Conservation (phyloP, 2,113 vertebrate genomes). For the Pelodiscus sinensis region DNA sequence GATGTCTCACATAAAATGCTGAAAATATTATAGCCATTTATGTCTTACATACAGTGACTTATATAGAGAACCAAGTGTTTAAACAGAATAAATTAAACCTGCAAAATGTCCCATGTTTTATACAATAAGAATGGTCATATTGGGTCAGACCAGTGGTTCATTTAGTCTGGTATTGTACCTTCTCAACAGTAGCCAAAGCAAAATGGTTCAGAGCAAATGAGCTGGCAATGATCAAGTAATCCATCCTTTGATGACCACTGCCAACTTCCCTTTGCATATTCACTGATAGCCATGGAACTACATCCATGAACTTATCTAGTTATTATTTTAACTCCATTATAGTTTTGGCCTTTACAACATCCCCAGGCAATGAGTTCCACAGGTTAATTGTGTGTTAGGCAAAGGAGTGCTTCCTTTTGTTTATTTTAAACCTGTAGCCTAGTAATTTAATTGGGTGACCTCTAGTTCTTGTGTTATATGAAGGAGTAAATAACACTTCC, state of each 20-base stretch:
- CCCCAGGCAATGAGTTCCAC: neutral
- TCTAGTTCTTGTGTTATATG: neutral
- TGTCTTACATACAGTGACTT: neutral
- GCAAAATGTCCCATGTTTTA: neutral
- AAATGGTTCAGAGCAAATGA: neutral
- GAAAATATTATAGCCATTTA: neutral
- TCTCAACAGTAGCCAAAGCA: neutral
- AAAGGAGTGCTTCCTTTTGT: neutral
- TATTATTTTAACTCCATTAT: neutral
- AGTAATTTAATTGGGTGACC: neutral
- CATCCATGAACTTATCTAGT: neutral
- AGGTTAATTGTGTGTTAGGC: neutral
- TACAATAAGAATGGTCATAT: neutral
- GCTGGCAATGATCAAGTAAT: neutral
- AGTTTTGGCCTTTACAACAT: neutral
- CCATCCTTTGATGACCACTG: neutral
- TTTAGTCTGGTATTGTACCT: neutral
- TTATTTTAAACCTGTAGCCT: neutral
- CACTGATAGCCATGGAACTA: neutral
- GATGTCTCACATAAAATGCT: neutral
- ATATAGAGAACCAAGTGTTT: neutral
- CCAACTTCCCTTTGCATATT: neutral
- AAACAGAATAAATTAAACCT: neutral
- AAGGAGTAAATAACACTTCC: neutral
- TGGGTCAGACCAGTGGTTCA: neutral